phyloP scores from a whole-genome alignment of 2,113 vertebrate species.

The Sander lucioperca region DNA sequence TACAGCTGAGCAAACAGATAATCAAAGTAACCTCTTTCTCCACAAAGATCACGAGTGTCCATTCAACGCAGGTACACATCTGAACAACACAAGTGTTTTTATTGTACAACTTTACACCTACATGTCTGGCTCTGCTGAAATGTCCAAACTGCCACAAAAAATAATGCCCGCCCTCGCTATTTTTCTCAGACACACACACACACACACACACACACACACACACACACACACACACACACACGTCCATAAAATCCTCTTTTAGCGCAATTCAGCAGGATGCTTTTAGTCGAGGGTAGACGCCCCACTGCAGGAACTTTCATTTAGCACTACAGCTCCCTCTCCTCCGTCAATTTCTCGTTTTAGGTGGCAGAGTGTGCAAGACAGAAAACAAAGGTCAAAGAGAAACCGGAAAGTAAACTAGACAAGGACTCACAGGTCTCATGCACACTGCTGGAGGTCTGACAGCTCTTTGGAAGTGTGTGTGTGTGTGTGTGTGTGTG shows the following conservation, averaged over 20 bases:
- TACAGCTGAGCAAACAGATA: slow-evolving; percentile 71
- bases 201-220: background rate
- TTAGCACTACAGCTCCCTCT: slow-evolving; percentile 3
- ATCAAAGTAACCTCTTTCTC: slow-evolving; percentile 47
- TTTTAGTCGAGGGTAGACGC: slow-evolving; percentile 26
- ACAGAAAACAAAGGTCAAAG: background rate
- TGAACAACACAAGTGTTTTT: slow-evolving; percentile 22
- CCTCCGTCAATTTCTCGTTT: slow-evolving; percentile 25
- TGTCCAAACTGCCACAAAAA: slow-evolving; percentile 4
- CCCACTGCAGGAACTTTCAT: slow-evolving; percentile 56
- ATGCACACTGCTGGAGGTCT: slow-evolving; percentile 22
- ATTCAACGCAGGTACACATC: slow-evolving; percentile 16
- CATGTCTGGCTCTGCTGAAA: background rate
- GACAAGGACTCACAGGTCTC: background rate
- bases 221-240: background rate
- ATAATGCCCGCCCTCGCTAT: background rate
- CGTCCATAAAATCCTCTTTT: slow-evolving; percentile 9
- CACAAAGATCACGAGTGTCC: slow-evolving; percentile 36
- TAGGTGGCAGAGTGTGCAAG: slow-evolving; percentile 16
- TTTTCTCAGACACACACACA: background rate
- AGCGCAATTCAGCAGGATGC: slow-evolving; percentile 10
- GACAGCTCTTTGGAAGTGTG: slow-evolving; percentile 33
- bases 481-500: slow-evolving; percentile 32
- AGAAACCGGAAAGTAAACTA: background rate
- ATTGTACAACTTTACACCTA: slow-evolving; percentile 34